Percentiles rank a stretch among this genome's conserved stretches.
phyloP scores from a whole-genome alignment of 2,797 vertebrate genomes.

The Fratercula arctica region DNA sequence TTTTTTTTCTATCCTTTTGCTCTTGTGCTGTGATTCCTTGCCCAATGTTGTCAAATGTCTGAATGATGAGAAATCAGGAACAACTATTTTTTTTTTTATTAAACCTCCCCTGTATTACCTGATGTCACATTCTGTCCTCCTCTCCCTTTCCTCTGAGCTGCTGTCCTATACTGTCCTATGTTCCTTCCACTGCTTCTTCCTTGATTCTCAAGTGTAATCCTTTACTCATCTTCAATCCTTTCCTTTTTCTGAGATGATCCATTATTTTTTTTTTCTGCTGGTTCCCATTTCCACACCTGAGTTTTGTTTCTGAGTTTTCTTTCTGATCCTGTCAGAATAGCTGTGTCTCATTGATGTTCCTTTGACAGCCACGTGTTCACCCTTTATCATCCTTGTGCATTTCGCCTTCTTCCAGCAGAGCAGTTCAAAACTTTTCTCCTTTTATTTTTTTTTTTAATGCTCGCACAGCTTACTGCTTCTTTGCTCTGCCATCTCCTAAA shows the following conservation, averaged over 20 bases:
- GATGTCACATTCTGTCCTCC: fast-evolving
- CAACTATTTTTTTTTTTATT: neutral
- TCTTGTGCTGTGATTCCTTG: neutral
- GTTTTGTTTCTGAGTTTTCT: neutral
- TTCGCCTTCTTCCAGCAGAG: neutral
- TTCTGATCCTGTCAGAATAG: neutral
- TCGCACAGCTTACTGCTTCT: neutral
- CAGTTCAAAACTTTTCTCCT: neutral
- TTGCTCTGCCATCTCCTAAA: neutral
- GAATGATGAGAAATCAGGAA: neutral
- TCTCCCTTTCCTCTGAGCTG: neutral
- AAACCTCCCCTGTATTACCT: neutral
- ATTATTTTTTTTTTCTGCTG: neutral
- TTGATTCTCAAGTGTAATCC: neutral
- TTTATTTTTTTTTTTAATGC: neutral
- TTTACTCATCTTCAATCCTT: neutral
- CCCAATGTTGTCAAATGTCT: neutral
- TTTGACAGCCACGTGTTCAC: neutral
- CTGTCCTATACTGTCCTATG: neutral
- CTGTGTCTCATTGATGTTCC: neutral
- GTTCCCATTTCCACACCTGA: neutral
- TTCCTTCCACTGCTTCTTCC: neutral
- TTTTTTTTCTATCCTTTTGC: neutral
- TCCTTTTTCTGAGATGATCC: neutral
- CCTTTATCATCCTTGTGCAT: neutral